A percentile compares a stretch with the other conserved stretches of the same genome.
Conservation (phyloP, 2,113 vertebrate species). For the Phocoena phocoena region DNA sequence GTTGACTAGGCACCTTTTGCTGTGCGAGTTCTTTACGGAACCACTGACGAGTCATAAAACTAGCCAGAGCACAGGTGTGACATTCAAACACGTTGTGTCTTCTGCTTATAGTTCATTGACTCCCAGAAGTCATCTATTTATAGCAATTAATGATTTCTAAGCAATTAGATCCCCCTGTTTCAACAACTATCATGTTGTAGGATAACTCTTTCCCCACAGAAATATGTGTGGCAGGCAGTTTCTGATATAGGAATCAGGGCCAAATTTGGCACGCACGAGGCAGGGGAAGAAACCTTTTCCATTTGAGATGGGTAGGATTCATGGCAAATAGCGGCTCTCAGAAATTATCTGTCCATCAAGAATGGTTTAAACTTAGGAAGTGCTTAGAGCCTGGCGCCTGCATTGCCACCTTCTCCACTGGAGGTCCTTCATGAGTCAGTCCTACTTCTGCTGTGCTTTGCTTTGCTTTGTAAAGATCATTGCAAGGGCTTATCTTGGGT, state of each 20-base stretch:
- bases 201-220: slow-evolving; percentile 70
- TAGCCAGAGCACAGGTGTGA: slow-evolving; percentile 77
- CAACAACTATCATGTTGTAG: slow-evolving; percentile 74
- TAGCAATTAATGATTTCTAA: slow-evolving; percentile 84
- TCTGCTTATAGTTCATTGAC: slow-evolving; percentile 79
- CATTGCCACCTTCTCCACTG: slow-evolving; percentile 80
- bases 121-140: slow-evolving; percentile 84
- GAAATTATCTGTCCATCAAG: slow-evolving; percentile 71
- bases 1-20: slow-evolving; percentile 75
- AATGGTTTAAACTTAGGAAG: slow-evolving; percentile 62
- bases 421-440: slow-evolving; percentile 81
- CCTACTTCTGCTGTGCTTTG: slow-evolving; percentile 77
- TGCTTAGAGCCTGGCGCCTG: slow-evolving; percentile 71
- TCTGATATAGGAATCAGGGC: slow-evolving; percentile 24
- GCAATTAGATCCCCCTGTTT: slow-evolving; percentile 78
- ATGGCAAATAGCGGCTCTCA: slow-evolving; percentile 51
- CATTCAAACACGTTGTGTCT: slow-evolving; percentile 80
- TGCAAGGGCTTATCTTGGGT: slow-evolving; percentile 84
- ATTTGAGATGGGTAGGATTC: slow-evolving; percentile 57
- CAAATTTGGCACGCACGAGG: slow-evolving; percentile 12
- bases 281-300: slow-evolving; percentile 46
- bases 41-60: slow-evolving; percentile 82
- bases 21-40: slow-evolving; percentile 71
- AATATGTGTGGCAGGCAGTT: slow-evolving; percentile 47
- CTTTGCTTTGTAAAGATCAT: slow-evolving; percentile 84